A percentile compares a stretch with the other conserved stretches of the same genome.
Conservation (phyloP, 2,113 vertebrate genomes). For the Nanger granti region DNA sequence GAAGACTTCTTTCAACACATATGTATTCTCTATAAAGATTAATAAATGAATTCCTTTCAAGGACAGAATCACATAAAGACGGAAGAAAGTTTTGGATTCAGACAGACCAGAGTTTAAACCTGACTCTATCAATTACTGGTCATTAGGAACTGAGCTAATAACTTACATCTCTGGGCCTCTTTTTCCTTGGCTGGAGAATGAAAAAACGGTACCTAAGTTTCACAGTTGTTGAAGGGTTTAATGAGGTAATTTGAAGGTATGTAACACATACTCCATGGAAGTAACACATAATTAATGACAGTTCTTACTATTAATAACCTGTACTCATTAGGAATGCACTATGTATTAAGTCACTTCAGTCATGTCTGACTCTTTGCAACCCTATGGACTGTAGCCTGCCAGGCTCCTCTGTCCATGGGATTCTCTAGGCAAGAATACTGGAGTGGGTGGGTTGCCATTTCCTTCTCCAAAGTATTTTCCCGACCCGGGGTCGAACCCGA, state of each 20-base stretch:
- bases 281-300: not conserved
- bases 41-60: not conserved
- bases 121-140: not conserved
- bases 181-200: not conserved
- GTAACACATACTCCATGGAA: not conserved
- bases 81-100: not conserved
- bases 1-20: not conserved
- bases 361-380: not conserved
- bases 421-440: not conserved
- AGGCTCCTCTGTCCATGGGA: not conserved
- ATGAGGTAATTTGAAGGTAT: not conserved
- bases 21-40: not conserved
- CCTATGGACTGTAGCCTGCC: not conserved
- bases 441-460: not conserved
- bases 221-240: not conserved
- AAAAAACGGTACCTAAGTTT: not conserved
- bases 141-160: not conserved
- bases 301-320: not conserved
- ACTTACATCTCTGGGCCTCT: not conserved
- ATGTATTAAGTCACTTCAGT: not conserved
- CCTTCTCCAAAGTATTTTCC: not conserved
- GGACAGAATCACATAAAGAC: not conserved
- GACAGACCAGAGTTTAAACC: not conserved
- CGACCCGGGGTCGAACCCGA: fast-evolving
- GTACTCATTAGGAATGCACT: not conserved